These are phyloP conservation scores for Salmo trutta DNA, from an alignment of 2,797 vertebrate species.

Conservation along the genomic window DNA sequence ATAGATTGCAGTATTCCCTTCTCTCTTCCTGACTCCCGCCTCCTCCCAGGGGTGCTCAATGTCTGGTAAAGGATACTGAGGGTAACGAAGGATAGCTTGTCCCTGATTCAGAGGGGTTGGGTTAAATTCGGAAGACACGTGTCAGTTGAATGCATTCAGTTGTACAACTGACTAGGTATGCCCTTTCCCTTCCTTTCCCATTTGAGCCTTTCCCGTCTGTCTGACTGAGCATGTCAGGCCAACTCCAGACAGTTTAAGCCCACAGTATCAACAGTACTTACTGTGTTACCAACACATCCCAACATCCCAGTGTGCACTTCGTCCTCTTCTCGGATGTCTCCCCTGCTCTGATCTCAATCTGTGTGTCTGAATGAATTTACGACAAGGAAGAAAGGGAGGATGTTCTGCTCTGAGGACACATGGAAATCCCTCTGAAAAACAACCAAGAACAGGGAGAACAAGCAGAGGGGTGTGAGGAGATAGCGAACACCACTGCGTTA, in stretches of 20 bases:
- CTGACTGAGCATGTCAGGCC: neutral
- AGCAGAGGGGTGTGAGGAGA: neutral
- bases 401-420: neutral
- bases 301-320: no score
- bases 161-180: no score
- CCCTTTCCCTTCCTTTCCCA: no score
- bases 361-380: neutral
- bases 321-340: no score
- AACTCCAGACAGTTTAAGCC: neutral
- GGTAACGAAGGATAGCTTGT: neutral
- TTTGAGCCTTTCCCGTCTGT: neutral
- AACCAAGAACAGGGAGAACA: neutral
- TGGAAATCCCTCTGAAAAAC: neutral
- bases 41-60: neutral
- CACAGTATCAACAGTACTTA: neutral
- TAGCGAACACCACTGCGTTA: conserved; percentile 34
- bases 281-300: no score
- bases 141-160: no score
- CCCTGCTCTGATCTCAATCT: neutral
- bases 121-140: no score
- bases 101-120: no score
- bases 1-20: neutral
- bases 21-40: neutral
- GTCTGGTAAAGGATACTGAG: neutral
- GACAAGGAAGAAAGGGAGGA: neutral